phyloP scores from a whole-genome alignment of 2,888 invertebrate species.

The Eugnorisma glareosa region DNA sequence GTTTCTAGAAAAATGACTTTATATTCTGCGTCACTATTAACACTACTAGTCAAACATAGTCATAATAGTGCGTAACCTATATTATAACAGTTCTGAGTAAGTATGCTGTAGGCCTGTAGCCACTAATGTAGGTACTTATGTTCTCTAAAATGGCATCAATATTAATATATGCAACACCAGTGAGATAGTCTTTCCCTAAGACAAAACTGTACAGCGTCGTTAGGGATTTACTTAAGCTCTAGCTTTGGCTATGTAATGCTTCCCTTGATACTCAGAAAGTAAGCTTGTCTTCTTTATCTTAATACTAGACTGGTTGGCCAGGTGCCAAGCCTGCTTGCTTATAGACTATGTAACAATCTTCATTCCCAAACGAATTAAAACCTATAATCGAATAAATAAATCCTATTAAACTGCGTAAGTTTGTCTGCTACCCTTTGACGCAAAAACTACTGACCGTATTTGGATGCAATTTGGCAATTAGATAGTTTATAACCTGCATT shows the following conservation, averaged over 20 bases:
- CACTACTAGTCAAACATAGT: background rate
- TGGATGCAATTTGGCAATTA: too few species aligned
- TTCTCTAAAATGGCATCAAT: background rate
- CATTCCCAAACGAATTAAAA: background rate
- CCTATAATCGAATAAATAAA: background rate
- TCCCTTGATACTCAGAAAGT: background rate
- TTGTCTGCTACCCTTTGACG: too few species aligned
- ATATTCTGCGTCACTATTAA: constrained; percentile 16
- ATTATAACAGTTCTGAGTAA: background rate
- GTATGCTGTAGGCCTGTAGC: too few species aligned
- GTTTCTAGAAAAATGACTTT: constrained; percentile 9
- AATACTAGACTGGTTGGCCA: background rate
- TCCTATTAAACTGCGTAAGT: too few species aligned
- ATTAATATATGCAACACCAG: background rate
- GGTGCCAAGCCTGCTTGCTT: background rate
- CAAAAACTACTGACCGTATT: too few species aligned
- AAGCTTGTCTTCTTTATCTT: constrained; percentile 3
- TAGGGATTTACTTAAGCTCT: constrained; percentile 1
- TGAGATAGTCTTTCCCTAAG: background rate
- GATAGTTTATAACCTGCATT: too few species aligned
- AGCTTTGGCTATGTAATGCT: background rate
- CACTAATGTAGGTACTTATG: background rate
- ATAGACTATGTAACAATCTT: background rate
- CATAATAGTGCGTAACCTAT: background rate
- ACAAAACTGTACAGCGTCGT: background rate